A percentile compares a stretch with the other conserved stretches of the same genome.
These are phyloP conservation scores for Marcusenius ussheri DNA, from an alignment of 2,113 vertebrate genomes.

Conservation along the genomic window DNA sequence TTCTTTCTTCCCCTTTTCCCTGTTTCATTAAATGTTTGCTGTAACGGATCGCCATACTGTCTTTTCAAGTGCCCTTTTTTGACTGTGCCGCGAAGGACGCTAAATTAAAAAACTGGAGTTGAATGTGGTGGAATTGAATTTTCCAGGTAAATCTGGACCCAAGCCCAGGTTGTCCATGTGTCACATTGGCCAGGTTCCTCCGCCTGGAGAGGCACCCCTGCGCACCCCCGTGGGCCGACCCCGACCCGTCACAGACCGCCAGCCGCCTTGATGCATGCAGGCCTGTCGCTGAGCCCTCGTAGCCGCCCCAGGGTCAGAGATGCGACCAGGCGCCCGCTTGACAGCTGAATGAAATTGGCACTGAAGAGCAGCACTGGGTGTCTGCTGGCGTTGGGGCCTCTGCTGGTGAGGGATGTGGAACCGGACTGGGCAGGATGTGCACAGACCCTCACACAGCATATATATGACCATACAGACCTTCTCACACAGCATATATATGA, in stretches of 20 bases:
- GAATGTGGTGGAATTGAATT: background rate
- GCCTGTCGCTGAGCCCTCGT: background rate
- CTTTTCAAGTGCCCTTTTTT: background rate
- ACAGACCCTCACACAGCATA: background rate
- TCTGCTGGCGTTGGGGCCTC: background rate
- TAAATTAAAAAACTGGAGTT: background rate
- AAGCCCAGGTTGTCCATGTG: background rate
- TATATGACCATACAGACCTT: background rate
- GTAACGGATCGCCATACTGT: background rate
- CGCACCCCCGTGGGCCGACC: background rate
- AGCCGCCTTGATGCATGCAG: background rate
- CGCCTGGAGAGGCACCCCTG: background rate
- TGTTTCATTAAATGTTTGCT: background rate
- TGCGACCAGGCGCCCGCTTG: background rate
- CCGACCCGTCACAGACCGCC: background rate
- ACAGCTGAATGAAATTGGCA: background rate
- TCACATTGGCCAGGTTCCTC: background rate
- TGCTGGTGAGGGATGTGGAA: background rate
- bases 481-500: background rate
- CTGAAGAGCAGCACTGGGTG: background rate
- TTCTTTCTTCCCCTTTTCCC: background rate
- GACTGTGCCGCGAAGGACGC: background rate
- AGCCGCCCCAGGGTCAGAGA: background rate
- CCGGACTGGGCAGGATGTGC: background rate
- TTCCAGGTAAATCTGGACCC: background rate